Percentiles rank a stretch among this genome's conserved stretches.
These are phyloP conservation scores for Lacerta viridis DNA, from an alignment of 2,797 vertebrate species.

Conservation along the genomic window DNA sequence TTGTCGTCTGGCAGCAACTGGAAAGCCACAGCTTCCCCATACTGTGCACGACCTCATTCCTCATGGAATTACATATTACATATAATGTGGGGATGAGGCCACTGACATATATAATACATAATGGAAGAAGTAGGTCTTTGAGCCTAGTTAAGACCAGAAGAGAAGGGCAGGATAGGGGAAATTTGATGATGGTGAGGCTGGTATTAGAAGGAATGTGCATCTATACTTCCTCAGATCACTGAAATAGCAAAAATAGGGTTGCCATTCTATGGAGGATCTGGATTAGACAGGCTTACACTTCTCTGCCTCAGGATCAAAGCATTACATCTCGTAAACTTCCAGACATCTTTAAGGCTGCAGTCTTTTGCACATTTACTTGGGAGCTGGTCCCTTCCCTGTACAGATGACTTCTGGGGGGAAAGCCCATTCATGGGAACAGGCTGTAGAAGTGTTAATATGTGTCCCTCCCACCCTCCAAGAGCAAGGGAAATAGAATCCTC, in stretches of 20 bases:
- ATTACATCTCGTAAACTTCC: not conserved
- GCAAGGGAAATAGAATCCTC: conserved; percentile 46
- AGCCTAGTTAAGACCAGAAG: not conserved
- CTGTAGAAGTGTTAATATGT: conserved; percentile 17
- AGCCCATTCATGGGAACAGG: conserved; percentile 2
- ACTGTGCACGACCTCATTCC: not conserved
- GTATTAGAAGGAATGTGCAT: not conserved
- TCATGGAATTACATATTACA: not conserved
- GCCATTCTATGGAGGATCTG: not conserved
- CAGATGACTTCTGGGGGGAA: not conserved
- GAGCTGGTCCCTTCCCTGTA: not conserved
- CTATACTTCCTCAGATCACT: not conserved
- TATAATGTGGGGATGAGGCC: not conserved
- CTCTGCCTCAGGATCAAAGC: not conserved
- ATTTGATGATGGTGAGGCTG: too few relatives aligned
- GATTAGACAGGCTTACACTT: not conserved
- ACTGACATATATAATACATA: not conserved
- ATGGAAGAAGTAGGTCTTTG: too few relatives aligned
- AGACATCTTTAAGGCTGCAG: not conserved
- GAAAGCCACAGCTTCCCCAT: not conserved
- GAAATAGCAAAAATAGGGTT: not conserved
- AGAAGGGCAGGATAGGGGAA: not conserved
- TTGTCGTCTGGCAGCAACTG: not conserved
- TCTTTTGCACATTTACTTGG: conserved; percentile 21
- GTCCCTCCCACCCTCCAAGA: not conserved